Conservation (phyloP, 2,113 vertebrate genomes). For the human region GRCh38 chr14:78637001-78637500, state of each 20-base stretch:
- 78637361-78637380: neutral
- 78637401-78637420: neutral
- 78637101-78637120: neutral
- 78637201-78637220: neutral
- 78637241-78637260: neutral
- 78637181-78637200: fast-evolving
- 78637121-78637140: neutral
- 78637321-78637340: neutral
- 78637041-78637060: neutral
- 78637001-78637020: neutral
- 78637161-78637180: neutral
- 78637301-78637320: neutral
- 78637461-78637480: neutral
- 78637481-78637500: neutral
- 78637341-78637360: neutral
- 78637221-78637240: neutral
- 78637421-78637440: neutral
- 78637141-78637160: neutral
- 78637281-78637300: neutral
- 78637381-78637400: neutral
- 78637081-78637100: neutral
- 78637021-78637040: neutral
- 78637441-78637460: neutral
- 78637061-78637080: neutral
- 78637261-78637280: neutral